Evolutionary conservation across 1,140 invertebrate genomes (phyloP).

Genomic region (Drosophila varians): DNA sequence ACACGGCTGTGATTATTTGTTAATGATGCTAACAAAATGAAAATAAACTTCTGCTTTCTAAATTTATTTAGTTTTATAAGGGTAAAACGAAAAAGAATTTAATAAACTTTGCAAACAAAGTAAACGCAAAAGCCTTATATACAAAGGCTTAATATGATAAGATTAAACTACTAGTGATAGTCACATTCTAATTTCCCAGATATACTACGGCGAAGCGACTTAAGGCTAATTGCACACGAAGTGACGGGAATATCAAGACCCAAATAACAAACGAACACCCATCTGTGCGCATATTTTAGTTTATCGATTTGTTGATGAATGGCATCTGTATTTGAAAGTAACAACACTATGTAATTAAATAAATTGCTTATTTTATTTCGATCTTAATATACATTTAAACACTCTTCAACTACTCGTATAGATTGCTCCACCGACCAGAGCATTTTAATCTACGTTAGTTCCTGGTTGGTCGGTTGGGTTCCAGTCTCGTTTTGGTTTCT

Average conservation of each 20-base stretch:
- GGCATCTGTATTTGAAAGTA: constrained; percentile 23
- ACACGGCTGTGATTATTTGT: too few relatives aligned
- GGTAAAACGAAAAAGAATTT: neutral
- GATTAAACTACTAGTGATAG: neutral
- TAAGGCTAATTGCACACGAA: neutral
- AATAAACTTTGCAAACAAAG: neutral
- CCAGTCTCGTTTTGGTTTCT: constrained; percentile 29
- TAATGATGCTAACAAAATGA: too few relatives aligned
- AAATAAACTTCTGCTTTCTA: too few relatives aligned
- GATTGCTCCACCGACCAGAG: constrained; percentile 22
- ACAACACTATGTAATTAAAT: constrained; percentile 27
- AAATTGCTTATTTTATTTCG: constrained; percentile 44
- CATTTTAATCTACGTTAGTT: constrained; percentile 26
- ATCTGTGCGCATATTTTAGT: neutral
- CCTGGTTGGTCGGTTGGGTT: constrained; percentile 1
- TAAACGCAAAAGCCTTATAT: neutral
- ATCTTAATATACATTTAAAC: constrained; percentile 32
- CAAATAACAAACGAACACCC: neutral
- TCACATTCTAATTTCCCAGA: neutral
- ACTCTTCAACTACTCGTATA: constrained; percentile 23
- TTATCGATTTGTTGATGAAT: constrained; percentile 16
- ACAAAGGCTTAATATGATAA: neutral
- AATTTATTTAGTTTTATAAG: too few relatives aligned
- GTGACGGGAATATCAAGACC: neutral
- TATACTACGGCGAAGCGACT: neutral